Evolutionary conservation across 2,113 vertebrate species (phyloP).

Genomic region (Myodes glareolus): DNA sequence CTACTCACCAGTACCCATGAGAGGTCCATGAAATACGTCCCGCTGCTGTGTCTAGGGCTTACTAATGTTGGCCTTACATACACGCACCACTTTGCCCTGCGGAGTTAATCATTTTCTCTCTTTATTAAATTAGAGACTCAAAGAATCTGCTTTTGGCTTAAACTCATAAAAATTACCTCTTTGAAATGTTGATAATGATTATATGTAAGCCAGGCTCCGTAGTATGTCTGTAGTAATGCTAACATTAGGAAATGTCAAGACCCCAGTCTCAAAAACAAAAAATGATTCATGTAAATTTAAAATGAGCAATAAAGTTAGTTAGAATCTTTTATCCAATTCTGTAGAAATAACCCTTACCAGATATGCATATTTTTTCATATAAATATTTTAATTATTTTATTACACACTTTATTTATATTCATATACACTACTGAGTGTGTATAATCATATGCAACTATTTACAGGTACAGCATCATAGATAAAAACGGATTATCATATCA

Average conservation of each 20-base stretch:
- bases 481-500: not conserved
- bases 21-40: too few species aligned
- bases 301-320: not conserved
- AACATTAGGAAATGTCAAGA: not conserved
- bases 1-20: not conserved
- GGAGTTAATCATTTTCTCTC: not conserved
- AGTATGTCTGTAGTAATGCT: too few species aligned
- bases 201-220: not conserved
- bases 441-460: too few species aligned
- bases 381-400: constrained; percentile 71
- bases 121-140: constrained; percentile 7
- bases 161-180: not conserved
- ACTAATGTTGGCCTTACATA: not conserved
- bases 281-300: not conserved
- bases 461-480: too few species aligned
- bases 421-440: not conserved
- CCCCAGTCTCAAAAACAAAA: not conserved
- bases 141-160: constrained; percentile 30
- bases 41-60: not conserved
- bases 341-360: not conserved
- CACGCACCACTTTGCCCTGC: not conserved
- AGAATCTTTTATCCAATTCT: not conserved
- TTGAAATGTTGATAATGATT: not conserved
- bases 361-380: not conserved
- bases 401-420: constrained; percentile 23